phyloP scores from a whole-genome alignment of 2,888 invertebrate genomes.

The Argyra leucocephala region DNA sequence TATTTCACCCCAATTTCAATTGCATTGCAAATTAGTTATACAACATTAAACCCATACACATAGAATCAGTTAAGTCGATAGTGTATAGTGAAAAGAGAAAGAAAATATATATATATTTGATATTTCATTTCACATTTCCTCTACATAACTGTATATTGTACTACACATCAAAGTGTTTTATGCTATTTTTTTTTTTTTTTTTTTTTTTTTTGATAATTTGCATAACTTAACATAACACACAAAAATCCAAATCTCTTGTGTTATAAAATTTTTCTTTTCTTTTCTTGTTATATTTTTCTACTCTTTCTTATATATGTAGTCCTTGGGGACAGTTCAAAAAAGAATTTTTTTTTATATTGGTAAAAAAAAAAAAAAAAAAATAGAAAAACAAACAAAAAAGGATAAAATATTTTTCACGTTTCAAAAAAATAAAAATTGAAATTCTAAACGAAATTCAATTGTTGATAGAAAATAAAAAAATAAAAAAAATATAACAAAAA shows the following conservation, averaged over 20 bases:
- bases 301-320: neutral
- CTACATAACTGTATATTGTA: no score
- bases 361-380: neutral
- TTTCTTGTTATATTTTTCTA: no score
- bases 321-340: neutral
- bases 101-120: no score
- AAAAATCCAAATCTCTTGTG: conserved; percentile 2
- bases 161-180: no score
- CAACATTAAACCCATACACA: no score
- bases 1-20: no score
- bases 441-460: conserved; percentile 1
- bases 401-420: conserved; percentile 2
- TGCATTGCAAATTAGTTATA: no score
- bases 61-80: no score
- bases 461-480: neutral
- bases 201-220: no score
- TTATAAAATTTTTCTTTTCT: neutral
- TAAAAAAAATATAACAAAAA: neutral
- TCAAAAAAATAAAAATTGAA: neutral
- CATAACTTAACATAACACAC: neutral
- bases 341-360: neutral
- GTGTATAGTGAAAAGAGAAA: no score
- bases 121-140: no score
- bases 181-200: no score
- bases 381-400: neutral